These are phyloP conservation scores for Lycodopsis pacificus DNA, from an alignment of 2,797 vertebrate species.

Conservation along the genomic window DNA sequence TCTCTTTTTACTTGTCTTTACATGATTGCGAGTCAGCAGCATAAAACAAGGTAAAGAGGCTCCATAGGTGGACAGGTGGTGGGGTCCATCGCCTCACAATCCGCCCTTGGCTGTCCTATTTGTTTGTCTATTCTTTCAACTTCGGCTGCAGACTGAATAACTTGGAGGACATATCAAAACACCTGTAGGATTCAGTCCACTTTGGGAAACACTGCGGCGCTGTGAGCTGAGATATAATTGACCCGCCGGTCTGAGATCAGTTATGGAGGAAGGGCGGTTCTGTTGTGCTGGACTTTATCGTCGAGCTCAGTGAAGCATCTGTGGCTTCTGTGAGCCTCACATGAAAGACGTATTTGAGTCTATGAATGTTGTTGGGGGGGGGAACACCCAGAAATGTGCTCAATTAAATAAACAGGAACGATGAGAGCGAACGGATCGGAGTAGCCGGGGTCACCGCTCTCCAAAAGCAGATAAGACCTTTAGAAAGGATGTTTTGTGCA, in stretches of 20 bases:
- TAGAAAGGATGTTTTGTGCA: constrained; percentile 13
- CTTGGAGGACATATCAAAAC: constrained; percentile 18
- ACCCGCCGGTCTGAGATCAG: constrained; percentile 13
- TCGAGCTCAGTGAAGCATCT: constrained; percentile 40
- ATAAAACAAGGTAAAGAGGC: too few relatives aligned
- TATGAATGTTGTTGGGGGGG: constrained; percentile 24
- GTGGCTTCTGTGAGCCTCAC: background rate
- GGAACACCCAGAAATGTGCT: constrained; percentile 6
- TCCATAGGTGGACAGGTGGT: too few relatives aligned
- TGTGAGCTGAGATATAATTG: constrained; percentile 31
- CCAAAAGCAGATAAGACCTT: constrained; percentile 29
- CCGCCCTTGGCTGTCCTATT: too few relatives aligned
- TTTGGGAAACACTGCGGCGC: constrained; percentile 5
- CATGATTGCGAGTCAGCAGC: background rate
- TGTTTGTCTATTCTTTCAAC: background rate
- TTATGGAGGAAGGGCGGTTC: constrained; percentile 16
- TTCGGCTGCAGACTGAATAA: constrained; percentile 22
- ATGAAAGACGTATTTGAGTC: constrained; percentile 44
- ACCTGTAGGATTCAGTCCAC: constrained; percentile 28
- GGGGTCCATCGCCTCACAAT: too few relatives aligned
- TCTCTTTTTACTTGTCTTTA: background rate
- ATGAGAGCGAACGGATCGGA: background rate
- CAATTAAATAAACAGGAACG: constrained; percentile 36
- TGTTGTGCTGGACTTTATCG: constrained; percentile 46
- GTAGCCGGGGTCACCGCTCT: background rate